Conservation (phyloP, 2,888 invertebrate genomes). For the Rotaria socialis region DNA sequence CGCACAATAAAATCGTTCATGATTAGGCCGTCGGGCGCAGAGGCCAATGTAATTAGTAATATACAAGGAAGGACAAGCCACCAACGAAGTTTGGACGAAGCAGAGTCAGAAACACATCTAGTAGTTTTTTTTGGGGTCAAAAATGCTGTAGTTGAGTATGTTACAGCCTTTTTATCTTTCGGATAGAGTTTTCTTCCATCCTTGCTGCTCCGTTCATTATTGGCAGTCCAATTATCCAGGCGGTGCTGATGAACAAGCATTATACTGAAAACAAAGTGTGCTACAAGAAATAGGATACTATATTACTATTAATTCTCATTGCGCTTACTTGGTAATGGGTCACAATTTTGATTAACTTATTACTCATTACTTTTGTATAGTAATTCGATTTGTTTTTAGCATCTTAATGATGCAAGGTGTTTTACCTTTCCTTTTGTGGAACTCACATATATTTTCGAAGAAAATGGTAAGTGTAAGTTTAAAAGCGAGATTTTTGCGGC, state of each 20-base stretch:
- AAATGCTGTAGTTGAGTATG: not conserved
- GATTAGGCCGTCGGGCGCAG: not conserved
- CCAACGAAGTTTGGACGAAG: not conserved
- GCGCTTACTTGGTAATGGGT: too few relatives aligned
- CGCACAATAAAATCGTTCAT: not conserved
- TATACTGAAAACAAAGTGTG: not conserved
- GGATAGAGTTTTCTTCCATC: not conserved
- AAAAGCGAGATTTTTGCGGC: too few relatives aligned
- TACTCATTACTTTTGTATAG: too few relatives aligned
- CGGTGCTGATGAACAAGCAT: not conserved
- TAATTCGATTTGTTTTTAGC: too few relatives aligned
- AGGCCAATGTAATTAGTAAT: not conserved
- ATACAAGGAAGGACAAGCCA: conserved; percentile 8
- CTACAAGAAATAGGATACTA: too few relatives aligned
- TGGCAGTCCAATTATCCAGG: not conserved
- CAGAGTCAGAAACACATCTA: not conserved
- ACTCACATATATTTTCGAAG: too few relatives aligned
- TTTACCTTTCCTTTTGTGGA: too few relatives aligned
- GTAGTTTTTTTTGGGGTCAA: not conserved
- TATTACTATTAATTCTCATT: too few relatives aligned
- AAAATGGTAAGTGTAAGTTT: too few relatives aligned
- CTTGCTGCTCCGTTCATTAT: not conserved
- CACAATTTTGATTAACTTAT: too few relatives aligned
- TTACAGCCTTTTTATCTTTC: not conserved
- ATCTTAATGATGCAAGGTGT: too few relatives aligned